phyloP scores from a whole-genome alignment of 2,888 invertebrate genomes.

The Abrostola triplasia region DNA sequence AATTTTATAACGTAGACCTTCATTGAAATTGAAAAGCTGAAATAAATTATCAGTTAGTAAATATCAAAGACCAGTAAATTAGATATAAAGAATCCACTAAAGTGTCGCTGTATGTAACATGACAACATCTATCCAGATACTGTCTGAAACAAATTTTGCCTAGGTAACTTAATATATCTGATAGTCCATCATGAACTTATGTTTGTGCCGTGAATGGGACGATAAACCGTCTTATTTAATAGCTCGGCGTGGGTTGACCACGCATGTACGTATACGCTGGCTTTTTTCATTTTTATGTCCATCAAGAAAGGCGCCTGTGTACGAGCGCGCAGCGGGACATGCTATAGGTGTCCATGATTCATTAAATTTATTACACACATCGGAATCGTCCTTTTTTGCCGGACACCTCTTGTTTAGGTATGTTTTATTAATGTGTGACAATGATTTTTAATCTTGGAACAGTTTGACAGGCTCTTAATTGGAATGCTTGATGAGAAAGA shows the following conservation, averaged over 20 bases:
- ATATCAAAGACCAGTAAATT: constrained; percentile 24
- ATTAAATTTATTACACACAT: constrained; percentile 78
- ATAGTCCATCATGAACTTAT: constrained; percentile 57
- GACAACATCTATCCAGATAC: constrained; percentile 24
- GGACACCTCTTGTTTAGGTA: constrained; percentile 41
- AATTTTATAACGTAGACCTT: no score
- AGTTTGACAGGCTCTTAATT: constrained; percentile 9
- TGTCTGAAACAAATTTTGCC: constrained; percentile 54
- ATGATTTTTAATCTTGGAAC: constrained; percentile 32
- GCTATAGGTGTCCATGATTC: constrained; percentile 68
- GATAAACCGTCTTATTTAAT: constrained; percentile 82
- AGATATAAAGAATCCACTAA: constrained; percentile 30
- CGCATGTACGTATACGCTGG: constrained; percentile 58
- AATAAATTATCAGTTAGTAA: constrained; percentile 2
- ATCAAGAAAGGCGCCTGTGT: constrained; percentile 80
- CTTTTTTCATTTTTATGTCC: constrained; percentile 73
- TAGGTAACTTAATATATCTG: constrained; percentile 65
- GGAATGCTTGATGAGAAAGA: not conserved
- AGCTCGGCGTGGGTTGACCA: constrained; percentile 75
- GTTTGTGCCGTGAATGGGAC: constrained; percentile 79
- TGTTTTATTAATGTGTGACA: constrained; percentile 41
- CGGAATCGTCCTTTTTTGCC: constrained; percentile 68
- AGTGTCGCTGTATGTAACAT: constrained; percentile 33
- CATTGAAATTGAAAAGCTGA: not conserved
- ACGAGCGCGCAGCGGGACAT: constrained; percentile 77